phyloP scores from a whole-genome alignment of 1,140 invertebrate genomes.

The Trichonephila clavipes region DNA sequence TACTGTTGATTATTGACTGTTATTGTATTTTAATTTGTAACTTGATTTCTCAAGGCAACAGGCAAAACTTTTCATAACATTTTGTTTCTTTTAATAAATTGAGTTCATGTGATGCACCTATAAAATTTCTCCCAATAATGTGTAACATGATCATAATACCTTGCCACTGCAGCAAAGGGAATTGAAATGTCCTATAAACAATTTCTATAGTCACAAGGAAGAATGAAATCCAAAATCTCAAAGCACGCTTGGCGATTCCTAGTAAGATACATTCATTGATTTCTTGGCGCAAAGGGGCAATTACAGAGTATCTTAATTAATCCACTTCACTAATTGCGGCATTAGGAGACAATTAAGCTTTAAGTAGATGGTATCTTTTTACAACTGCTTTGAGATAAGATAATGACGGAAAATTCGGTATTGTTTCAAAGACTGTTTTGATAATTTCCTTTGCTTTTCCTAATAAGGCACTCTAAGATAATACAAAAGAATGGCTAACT shows the following conservation, averaged over 20 bases:
- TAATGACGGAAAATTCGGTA: slow-evolving; percentile 40
- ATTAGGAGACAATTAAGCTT: slow-evolving; percentile 70
- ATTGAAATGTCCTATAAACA: neutral
- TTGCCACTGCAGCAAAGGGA: neutral
- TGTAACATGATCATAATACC: neutral
- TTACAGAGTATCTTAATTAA: slow-evolving; percentile 61
- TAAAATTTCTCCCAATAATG: neutral
- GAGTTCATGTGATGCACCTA: too few species aligned
- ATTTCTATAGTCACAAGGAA: neutral
- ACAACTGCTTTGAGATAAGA: slow-evolving; percentile 66
- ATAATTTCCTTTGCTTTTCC: slow-evolving; percentile 41
- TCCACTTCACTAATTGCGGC: slow-evolving; percentile 62
- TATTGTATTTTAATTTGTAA: too few species aligned
- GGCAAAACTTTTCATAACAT: too few species aligned
- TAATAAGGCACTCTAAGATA: slow-evolving; percentile 37
- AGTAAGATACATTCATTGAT: slow-evolving; percentile 34
- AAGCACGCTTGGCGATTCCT: neutral
- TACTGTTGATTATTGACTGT: too few species aligned
- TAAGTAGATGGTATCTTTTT: slow-evolving; percentile 67
- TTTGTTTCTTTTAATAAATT: too few species aligned
- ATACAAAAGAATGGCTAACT: neutral
- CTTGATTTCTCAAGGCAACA: too few species aligned
- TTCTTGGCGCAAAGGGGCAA: slow-evolving; percentile 53
- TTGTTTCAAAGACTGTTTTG: slow-evolving; percentile 41
- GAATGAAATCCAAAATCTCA: neutral